Evolutionary conservation across 2,888 invertebrate genomes (phyloP).

Genomic region (Melinopterus prodromus): DNA sequence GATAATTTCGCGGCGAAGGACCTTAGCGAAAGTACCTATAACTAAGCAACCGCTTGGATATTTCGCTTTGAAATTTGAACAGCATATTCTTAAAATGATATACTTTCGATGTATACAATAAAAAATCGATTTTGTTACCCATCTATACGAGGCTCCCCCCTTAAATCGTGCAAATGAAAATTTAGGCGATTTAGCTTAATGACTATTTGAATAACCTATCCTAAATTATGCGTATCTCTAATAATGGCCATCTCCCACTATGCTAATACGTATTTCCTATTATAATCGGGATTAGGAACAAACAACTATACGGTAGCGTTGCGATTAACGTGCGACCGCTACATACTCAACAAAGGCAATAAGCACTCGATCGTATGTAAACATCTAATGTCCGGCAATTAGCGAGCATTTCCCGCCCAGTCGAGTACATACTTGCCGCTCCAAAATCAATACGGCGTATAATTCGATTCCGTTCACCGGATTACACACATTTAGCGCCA

Average conservation of each 20-base stretch:
- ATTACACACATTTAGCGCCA: background rate
- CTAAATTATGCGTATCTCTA: no score
- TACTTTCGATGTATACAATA: no score
- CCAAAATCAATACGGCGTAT: background rate
- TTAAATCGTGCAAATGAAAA: no score
- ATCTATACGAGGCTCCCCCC: no score
- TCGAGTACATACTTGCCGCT: background rate
- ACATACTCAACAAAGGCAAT: background rate
- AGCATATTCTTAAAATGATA: no score
- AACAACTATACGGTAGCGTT: background rate
- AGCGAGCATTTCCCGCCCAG: background rate
- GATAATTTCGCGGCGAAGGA: no score
- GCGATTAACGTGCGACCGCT: background rate
- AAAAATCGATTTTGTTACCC: no score
- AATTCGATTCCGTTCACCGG: background rate
- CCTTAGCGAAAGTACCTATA: no score
- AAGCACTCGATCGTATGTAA: background rate
- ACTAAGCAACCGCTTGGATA: no score
- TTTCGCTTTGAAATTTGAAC: no score
- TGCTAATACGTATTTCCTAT: background rate
- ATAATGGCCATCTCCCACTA: background rate
- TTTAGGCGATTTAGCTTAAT: no score
- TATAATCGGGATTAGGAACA: background rate
- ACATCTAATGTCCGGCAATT: slow-evolving; percentile 4
- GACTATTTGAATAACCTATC: no score